Evolutionary conservation across 2,113 vertebrate species (phyloP).

Genomic region (Vimba vimba): DNA sequence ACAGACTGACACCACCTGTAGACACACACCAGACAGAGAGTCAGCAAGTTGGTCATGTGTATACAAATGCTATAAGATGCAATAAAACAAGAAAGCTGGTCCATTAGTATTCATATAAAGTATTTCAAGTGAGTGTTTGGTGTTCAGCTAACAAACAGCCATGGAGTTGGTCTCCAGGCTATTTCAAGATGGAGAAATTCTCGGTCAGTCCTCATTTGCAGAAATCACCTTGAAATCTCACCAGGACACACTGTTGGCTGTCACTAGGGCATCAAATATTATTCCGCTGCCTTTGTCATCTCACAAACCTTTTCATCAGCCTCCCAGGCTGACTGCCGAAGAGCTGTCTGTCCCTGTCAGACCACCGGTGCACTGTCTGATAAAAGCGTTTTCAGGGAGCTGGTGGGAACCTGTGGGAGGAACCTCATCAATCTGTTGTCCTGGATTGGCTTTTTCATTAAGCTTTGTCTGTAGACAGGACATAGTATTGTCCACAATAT

Average conservation of each 20-base stretch:
- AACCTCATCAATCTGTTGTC: conserved; percentile 34
- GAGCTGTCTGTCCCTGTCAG: conserved; percentile 46
- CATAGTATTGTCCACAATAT: not conserved
- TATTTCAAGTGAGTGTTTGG: not conserved
- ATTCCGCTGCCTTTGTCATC: conserved; percentile 34
- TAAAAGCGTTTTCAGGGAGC: conserved; percentile 33
- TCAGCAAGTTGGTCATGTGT: not conserved
- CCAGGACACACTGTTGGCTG: conserved; percentile 2
- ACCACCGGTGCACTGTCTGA: conserved; percentile 27
- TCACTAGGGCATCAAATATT: not conserved
- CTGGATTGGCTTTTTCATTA: not conserved
- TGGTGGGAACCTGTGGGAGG: conserved; percentile 19
- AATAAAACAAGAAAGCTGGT: not conserved
- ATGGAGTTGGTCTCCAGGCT: not conserved
- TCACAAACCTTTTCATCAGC: conserved; percentile 33
- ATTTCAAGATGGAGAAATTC: conserved; percentile 7
- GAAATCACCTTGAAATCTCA: conserved; percentile 29
- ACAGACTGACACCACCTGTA: conserved; percentile 38
- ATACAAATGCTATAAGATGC: conserved; percentile 9
- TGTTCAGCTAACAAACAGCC: not conserved
- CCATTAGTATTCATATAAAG: not conserved
- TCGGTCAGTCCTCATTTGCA: conserved; percentile 7
- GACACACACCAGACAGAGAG: not conserved
- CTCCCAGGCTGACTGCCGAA: conserved; percentile 23
- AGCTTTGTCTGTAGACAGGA: not conserved